Evolutionary conservation across 1,140 invertebrate genomes (phyloP).

Genomic region (Bombus confusus): DNA sequence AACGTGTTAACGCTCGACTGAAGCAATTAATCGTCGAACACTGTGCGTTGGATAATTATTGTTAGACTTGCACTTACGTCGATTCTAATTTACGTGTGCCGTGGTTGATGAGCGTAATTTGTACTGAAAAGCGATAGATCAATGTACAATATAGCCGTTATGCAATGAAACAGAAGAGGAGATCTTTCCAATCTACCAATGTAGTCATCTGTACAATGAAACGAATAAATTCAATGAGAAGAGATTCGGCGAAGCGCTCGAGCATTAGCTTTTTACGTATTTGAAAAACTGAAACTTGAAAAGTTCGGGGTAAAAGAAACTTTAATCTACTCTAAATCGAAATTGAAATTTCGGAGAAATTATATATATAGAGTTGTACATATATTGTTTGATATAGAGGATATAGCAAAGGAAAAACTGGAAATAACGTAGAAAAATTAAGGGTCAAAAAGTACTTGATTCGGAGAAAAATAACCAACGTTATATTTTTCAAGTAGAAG

Average conservation of each 20-base stretch:
- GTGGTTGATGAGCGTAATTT: neutral
- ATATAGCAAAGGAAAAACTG: no score
- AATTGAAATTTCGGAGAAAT: no score
- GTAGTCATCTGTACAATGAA: neutral
- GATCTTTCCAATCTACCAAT: neutral
- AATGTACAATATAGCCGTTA: neutral
- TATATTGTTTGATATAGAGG: no score
- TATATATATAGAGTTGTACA: no score
- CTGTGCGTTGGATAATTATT: neutral
- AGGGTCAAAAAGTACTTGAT: no score
- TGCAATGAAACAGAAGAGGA: neutral
- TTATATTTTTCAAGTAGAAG: no score
- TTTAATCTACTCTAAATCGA: no score
- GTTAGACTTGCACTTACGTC: neutral
- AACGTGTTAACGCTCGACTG: no score
- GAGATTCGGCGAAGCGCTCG: slow-evolving; percentile 1
- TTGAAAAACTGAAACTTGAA: no score
- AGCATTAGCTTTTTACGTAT: neutral
- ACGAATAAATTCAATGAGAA: neutral
- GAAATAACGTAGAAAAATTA: no score
- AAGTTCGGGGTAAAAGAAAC: no score
- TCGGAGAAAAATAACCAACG: no score
- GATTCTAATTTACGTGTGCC: neutral
- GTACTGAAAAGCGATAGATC: neutral
- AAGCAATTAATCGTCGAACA: neutral